Base-by-base conservation (phyloP, 1,140 invertebrate species). In the Formica exsecta region DNA sequence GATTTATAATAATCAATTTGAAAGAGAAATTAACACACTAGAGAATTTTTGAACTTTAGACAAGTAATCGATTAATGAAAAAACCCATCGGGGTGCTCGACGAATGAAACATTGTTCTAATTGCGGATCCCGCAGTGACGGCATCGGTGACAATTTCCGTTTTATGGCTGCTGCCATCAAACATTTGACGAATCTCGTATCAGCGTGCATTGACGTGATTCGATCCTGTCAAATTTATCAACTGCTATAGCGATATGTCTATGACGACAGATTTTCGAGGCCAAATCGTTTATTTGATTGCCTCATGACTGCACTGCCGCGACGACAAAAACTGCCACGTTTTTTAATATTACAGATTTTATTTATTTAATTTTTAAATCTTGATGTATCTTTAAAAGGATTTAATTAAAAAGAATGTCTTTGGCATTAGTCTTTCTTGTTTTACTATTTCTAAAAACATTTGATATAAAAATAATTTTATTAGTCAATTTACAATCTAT, bases 111-210 rank as follows among this genome's bases (percentile, higher is more conserved):
- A 48, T 70, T 38, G 32, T 29, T 70, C 22, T 80, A 80, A 80
- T 80, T 80, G 44, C 32, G 44, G 41, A 70, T 54, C n/a, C 64
- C 64, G 51, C 16, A 29, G 64, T 29, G 51, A 80, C 62, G 29
- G n/a, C 25, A 32, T 16, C 36, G 29, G 22, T 11, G 36, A 54
- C 65, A 41, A 57, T 70, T 80, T 80, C 44, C 7, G 36, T 66
- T 80, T 70, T 80, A 80, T 59, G 44, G 22, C 48, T 57, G 65
- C 64, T 36, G 16, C 36, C 32, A 11, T 70, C 48, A 36, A 80
- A 80, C 16, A 68, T 80, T 80, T 80, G 76, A 70, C 22, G 22
- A 57, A 80, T 70, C 32, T 38, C 48, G 36, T 70, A 80, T 59
- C 77, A n/a, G 77, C 19, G 22, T 2, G 48, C 22, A 36, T 70